These are phyloP conservation scores for Parasteatoda tepidariorum DNA, from an alignment of 1,140 invertebrate genomes.

Conservation along the genomic window DNA sequence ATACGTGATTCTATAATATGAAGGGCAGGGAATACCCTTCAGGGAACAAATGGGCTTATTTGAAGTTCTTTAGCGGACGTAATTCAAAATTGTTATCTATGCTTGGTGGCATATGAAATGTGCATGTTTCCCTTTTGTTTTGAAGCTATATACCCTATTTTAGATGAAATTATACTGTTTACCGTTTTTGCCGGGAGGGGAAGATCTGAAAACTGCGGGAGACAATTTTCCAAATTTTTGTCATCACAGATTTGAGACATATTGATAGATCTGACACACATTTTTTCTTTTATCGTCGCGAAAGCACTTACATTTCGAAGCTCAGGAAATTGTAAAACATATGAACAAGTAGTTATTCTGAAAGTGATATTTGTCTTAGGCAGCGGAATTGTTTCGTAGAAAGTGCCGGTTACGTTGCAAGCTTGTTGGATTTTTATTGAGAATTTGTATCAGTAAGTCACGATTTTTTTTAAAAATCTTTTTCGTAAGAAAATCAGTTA, in stretches of 20 bases:
- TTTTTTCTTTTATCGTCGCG: slow-evolving; percentile 11
- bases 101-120: slow-evolving; percentile 54
- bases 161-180: slow-evolving; percentile 27
- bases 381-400: neutral
- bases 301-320: slow-evolving; percentile 13
- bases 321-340: slow-evolving; percentile 32
- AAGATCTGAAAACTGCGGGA: slow-evolving; percentile 9
- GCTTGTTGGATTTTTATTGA: neutral
- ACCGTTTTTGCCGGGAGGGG: slow-evolving; percentile 19
- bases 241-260: slow-evolving; percentile 40
- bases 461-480: neutral
- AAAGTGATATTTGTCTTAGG: neutral
- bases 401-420: neutral
- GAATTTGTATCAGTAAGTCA: neutral
- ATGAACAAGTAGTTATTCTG: neutral
- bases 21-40: slow-evolving; percentile 21
- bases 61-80: neutral
- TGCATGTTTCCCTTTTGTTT: slow-evolving; percentile 37
- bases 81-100: slow-evolving; percentile 34
- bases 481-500: no score
- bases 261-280: slow-evolving; percentile 45
- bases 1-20: slow-evolving; percentile 27
- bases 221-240: slow-evolving; percentile 25
- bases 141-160: slow-evolving; percentile 28
- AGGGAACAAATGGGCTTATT: slow-evolving; percentile 25